Conservation (phyloP, 2,888 invertebrate genomes). For the Caenorhabditis imperialis region DNA sequence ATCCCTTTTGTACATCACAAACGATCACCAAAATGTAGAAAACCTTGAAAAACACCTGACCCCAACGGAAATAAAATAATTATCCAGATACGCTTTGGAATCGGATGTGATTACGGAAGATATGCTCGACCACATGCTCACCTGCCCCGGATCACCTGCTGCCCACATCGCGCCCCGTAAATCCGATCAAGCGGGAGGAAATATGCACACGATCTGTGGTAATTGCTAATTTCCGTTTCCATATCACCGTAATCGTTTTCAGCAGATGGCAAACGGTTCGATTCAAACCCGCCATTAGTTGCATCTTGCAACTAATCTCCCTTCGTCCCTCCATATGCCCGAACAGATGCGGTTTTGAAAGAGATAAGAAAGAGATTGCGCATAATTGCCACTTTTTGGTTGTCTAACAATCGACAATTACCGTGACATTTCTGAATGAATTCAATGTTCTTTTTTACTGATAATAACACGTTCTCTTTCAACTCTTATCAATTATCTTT, state of each 20-base stretch:
- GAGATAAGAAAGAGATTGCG: slow-evolving; percentile 15
- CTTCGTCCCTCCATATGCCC: not conserved
- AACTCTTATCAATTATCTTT: too few relatives aligned
- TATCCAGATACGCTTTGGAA: slow-evolving; percentile 20
- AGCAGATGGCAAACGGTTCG: slow-evolving; percentile 37
- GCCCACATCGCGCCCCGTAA: not conserved
- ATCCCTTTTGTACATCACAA: too few relatives aligned
- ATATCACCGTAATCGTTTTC: slow-evolving; percentile 12
- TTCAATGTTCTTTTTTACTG: too few relatives aligned
- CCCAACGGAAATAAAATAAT: too few relatives aligned
- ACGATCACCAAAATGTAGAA: too few relatives aligned
- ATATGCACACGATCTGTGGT: not conserved
- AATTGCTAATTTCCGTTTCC: too few relatives aligned
- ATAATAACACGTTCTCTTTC: too few relatives aligned
- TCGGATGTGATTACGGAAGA: slow-evolving; percentile 40
- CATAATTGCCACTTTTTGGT: slow-evolving; percentile 21
- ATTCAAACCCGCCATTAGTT: slow-evolving; percentile 10
- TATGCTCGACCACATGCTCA: slow-evolving; percentile 23
- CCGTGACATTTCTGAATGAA: slow-evolving; percentile 2
- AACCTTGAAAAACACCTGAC: too few relatives aligned
- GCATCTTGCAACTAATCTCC: slow-evolving; percentile 14
- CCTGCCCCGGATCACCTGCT: not conserved
- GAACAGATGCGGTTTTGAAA: slow-evolving; percentile 13
- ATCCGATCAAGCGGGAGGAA: not conserved
- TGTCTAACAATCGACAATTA: not conserved